Percentiles rank a stretch among this genome's conserved stretches.
phyloP scores from a whole-genome alignment of 2,113 vertebrate genomes.

The Gasterosteus nipponicus region DNA sequence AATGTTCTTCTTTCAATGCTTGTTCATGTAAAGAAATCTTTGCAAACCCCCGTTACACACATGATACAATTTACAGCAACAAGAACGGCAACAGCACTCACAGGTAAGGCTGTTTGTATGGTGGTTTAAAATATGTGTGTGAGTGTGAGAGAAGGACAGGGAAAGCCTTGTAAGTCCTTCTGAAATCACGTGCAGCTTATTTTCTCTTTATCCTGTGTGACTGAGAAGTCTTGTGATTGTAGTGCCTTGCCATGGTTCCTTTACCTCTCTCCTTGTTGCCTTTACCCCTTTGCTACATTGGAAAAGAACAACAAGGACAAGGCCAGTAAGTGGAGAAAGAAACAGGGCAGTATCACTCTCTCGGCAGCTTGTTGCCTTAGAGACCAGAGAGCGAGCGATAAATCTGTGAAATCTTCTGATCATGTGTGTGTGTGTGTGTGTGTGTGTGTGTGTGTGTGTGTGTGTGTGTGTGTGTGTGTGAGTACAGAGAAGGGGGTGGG shows the following conservation, averaged over 20 bases:
- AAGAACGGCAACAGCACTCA: background rate
- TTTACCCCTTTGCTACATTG: background rate
- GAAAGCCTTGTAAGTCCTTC: slow-evolving; percentile 32
- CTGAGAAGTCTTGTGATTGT: slow-evolving; percentile 63
- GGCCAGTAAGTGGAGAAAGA: slow-evolving; percentile 26
- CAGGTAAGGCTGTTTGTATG: background rate
- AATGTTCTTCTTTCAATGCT: background rate
- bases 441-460: slow-evolving; percentile 26
- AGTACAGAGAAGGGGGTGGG: slow-evolving; percentile 26
- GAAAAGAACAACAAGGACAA: slow-evolving; percentile 39
- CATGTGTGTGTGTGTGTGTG: slow-evolving; percentile 43
- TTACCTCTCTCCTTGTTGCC: background rate
- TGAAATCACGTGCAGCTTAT: slow-evolving; percentile 59
- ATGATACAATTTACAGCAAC: slow-evolving; percentile 1
- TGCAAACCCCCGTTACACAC: background rate
- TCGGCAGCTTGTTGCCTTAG: slow-evolving; percentile 62
- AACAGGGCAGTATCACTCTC: slow-evolving; percentile 39
- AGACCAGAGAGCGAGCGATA: slow-evolving; percentile 57
- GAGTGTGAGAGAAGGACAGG: background rate
- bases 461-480: slow-evolving; percentile 46
- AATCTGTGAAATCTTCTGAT: slow-evolving; percentile 68
- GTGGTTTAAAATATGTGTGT: background rate
- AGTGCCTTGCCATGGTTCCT: slow-evolving; percentile 29
- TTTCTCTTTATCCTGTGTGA: slow-evolving; percentile 49
- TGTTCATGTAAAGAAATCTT: background rate